Conservation (phyloP, 2,888 invertebrate species). For the Tachina lurida region DNA sequence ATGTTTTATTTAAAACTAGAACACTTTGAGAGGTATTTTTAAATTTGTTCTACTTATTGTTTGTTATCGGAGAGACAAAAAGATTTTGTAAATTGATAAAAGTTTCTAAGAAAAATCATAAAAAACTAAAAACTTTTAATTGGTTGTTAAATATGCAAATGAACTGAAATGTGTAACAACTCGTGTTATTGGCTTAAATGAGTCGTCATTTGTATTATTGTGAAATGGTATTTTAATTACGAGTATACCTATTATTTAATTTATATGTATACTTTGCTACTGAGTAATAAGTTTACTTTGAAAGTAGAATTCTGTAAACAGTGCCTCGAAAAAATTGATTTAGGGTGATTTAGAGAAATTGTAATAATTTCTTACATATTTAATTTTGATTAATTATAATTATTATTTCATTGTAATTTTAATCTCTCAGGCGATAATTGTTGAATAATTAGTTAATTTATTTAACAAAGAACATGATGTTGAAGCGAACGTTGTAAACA, state of each 20-base stretch:
- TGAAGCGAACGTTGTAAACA: background rate
- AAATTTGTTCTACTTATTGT: too few species aligned
- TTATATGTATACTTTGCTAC: background rate
- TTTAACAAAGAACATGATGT: background rate
- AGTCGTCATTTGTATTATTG: background rate
- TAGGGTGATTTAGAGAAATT: background rate
- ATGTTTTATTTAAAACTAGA: too few species aligned
- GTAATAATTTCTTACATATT: background rate
- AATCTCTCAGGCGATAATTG: conserved; percentile 5
- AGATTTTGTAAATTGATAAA: too few species aligned
- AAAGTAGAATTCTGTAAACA: background rate
- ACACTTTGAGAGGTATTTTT: too few species aligned
- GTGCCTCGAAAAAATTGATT: background rate
- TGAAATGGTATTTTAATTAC: background rate
- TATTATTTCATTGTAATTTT: background rate
- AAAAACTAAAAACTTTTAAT: background rate
- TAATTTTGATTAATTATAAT: background rate
- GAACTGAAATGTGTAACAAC: background rate
- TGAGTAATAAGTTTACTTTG: background rate
- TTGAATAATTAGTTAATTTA: background rate
- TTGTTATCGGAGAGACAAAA: too few species aligned
- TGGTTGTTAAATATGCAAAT: background rate
- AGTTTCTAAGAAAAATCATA: too few species aligned
- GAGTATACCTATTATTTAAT: too few species aligned
- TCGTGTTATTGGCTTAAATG: background rate